Evolutionary conservation across 2,888 invertebrate species (phyloP), one percentile per base, ranked within the genome.

Genomic region (Colletes collaris): DNA sequence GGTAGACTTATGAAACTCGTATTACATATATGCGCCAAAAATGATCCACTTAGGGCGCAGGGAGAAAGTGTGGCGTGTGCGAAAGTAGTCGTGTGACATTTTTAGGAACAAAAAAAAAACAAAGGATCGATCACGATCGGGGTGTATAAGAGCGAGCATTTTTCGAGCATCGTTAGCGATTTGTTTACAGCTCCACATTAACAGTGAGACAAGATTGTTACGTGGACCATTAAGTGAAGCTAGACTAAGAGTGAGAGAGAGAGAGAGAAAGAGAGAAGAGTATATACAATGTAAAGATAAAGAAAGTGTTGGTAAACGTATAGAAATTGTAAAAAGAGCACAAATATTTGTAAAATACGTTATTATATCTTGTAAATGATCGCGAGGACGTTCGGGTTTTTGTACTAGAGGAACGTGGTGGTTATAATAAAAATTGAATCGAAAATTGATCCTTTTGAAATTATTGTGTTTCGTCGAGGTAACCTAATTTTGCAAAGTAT

Each of bases 321-420:
- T 60, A 7, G 40, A 76, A 55, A 66, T 59, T 44, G 44, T 53
- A 35, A 37, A 75, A 68, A 63, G 16, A 56, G 27, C 27, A 40
- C 11, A 62, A 53, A 68, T 65, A 62, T 80, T 81, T 76, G 66
- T 67, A 70, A 67, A 62, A 69, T 72, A 78, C 52, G 44, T 82
- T 82, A 53, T 83, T 83, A 67, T 59, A 63, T 67, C 63, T 81
- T 83, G 64, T 76, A 76, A 83, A 79, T 60, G 69, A 74, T 77
- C 55, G 71, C 46, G 59, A 63, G 53, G 55, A 72, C 53, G 75
- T 84, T 58, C 71, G 55, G 59, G 79, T 73, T 77, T 86, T 86
- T 86, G 76, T 86, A 86, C 85, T 66, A 74, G 56, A 77, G 58
- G 64, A 84, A 68, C 71, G 59, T 82, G 74, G 71, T 86, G 84